Percentiles rank a stretch among this genome's conserved stretches.
Conservation (phyloP, 2,113 vertebrate species). For the Gnathonemus longibarbis region DNA sequence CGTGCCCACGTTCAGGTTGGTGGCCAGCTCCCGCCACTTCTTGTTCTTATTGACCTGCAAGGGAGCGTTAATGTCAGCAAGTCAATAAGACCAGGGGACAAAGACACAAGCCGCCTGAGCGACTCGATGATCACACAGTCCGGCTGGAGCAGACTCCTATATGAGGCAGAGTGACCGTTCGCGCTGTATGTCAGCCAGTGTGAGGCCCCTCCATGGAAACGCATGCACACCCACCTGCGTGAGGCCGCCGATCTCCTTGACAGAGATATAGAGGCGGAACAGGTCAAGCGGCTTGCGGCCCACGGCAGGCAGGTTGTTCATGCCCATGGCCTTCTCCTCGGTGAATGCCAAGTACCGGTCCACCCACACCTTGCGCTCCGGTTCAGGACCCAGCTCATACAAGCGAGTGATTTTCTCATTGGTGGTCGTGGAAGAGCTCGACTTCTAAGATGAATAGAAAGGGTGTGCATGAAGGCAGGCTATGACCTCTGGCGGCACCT, state of each 20-base stretch:
- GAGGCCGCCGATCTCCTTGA: slow-evolving; percentile 96
- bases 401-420: slow-evolving; percentile 97
- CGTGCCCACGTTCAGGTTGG: slow-evolving; percentile 94
- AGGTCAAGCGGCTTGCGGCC: slow-evolving; percentile 95
- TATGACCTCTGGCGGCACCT: too few relatives aligned
- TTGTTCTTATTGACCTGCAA: slow-evolving; percentile 96
- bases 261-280: slow-evolving; percentile 90
- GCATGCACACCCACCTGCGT: slow-evolving; percentile 68
- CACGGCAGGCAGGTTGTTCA: slow-evolving; percentile 93
- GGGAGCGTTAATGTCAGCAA: not conserved
- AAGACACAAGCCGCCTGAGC: not conserved
- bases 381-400: slow-evolving; percentile 92
- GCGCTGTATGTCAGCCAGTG: not conserved
- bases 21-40: slow-evolving; percentile 95
- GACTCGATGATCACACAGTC: not conserved
- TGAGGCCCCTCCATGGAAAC: too few relatives aligned
- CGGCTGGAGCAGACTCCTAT: not conserved
- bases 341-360: slow-evolving; percentile 91
- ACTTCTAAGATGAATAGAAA: slow-evolving; percentile 67
- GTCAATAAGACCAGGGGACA: not conserved
- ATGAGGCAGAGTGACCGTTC: not conserved
- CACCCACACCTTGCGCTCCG: slow-evolving; percentile 96
- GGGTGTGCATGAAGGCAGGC: not conserved
- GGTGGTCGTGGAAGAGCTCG: slow-evolving; percentile 93
- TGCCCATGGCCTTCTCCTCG: slow-evolving; percentile 95